Conservation (phyloP, 1,140 invertebrate genomes). For the Samia ricini region DNA sequence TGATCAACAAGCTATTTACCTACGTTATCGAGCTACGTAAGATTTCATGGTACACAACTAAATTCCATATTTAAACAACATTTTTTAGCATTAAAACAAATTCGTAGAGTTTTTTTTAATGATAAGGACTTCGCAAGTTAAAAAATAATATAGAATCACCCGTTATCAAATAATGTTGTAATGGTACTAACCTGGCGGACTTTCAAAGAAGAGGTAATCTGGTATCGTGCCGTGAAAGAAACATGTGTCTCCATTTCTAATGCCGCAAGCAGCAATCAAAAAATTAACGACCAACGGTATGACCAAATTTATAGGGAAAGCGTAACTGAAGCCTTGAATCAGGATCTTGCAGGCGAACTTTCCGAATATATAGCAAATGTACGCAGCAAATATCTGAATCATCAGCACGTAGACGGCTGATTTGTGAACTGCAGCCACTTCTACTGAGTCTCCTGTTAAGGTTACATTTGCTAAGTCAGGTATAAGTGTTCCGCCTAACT, state of each 20-base stretch:
- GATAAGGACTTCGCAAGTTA: too few relatives aligned
- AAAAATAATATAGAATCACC: too few relatives aligned
- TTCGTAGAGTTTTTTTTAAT: too few relatives aligned
- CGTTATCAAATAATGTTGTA: background rate
- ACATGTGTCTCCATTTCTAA: constrained; percentile 91
- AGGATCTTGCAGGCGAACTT: constrained; percentile 98
- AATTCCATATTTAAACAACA: too few relatives aligned
- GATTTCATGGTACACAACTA: too few relatives aligned
- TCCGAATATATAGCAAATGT: constrained; percentile 94
- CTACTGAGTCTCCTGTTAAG: constrained; percentile 84
- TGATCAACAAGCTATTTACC: too few relatives aligned
- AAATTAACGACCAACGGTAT: constrained; percentile 94
- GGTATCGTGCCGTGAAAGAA: constrained; percentile 92
- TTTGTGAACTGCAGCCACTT: constrained; percentile 83
- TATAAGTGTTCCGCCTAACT: constrained; percentile 77
- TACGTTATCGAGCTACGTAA: too few relatives aligned
- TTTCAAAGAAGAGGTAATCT: constrained; percentile 94
- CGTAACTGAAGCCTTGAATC: constrained; percentile 97
- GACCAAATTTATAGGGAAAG: constrained; percentile 94
- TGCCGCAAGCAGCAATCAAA: constrained; percentile 91
- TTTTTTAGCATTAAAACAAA: too few relatives aligned
- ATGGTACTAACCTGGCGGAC: constrained; percentile 80
- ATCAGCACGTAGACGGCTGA: constrained; percentile 88
- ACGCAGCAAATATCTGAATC: constrained; percentile 89
- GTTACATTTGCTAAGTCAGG: constrained; percentile 87